Base-by-base conservation (phyloP, 2,113 vertebrate genomes). In the Corvus cornix region DNA sequence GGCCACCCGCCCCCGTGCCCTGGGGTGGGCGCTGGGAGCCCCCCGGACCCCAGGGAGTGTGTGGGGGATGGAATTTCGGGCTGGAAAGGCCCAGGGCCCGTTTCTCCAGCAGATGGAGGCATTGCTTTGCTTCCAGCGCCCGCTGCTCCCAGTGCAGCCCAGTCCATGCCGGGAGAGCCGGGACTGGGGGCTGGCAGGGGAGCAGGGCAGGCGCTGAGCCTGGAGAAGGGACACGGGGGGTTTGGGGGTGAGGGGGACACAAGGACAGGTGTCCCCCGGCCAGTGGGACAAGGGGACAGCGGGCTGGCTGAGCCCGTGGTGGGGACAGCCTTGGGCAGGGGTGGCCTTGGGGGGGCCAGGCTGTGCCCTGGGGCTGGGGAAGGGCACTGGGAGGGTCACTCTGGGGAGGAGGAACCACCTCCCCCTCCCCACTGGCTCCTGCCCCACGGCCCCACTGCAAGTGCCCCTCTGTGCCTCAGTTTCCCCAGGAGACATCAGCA, bases 1-100 rank as follows among this genome's bases (percentile, higher is more conserved):
- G 22, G 8, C 21, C 13, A 2, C 16, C 18, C 7, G 28, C 16
- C 39, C 64, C 4, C 0, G 6, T 16, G 64, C 13, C 4, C 1
- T 9, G 77, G 35, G 51, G 13, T 0, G 37, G 41, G 33, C 4
- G 10, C 37, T 0, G 6, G 58, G 59, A 91, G 13, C 39, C 16
- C 22, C n/a, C 28, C 0, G 3, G 6, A 13, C 4, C 56, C 19
- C 0, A 1, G 24, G 44, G 28, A 23, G 7, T 2, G 22, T 1
- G 23, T 0, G 11, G 39, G 27, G 33, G 31, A 4, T 16, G 51
- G 26, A 28, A 37, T 43, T 53, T 13, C 0, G 16, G 30, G 28
- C 56, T 49, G 69, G 37, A 56, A 52, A 0, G 3, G 41, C 58
- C 16, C 81, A 5, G 80, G 39, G 46, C 11, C 11, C 6, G 52